phyloP scores from a whole-genome alignment of 2,888 invertebrate genomes.

The Sesamia inferens region DNA sequence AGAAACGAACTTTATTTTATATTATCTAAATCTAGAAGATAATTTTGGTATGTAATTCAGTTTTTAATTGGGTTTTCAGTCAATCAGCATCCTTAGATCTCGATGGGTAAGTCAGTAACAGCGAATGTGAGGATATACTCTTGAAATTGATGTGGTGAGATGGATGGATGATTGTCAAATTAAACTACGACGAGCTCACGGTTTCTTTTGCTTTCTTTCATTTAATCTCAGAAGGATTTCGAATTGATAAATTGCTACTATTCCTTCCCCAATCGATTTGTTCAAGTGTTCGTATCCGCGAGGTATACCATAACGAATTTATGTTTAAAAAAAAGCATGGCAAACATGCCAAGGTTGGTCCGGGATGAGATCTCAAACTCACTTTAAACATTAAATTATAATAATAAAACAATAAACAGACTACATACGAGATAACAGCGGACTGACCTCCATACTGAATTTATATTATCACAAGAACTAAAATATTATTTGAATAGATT shows the following conservation, averaged over 20 bases:
- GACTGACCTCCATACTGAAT: constrained; percentile 80
- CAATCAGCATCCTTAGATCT: not conserved
- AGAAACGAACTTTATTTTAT: no score
- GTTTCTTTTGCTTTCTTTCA: constrained; percentile 30
- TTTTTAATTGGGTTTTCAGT: not conserved
- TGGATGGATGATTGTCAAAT: constrained; percentile 27
- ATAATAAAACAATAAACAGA: constrained; percentile 71
- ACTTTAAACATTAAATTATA: constrained; percentile 64
- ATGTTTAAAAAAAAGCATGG: constrained; percentile 28
- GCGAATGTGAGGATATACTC: constrained; percentile 6
- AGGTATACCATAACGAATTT: constrained; percentile 34
- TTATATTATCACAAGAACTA: constrained; percentile 80
- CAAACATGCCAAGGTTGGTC: constrained; percentile 37
- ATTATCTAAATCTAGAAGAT: not conserved
- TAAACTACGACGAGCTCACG: constrained; percentile 7
- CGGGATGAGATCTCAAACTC: constrained; percentile 35
- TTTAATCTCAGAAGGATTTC: constrained; percentile 43
- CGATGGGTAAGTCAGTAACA: constrained; percentile 1
- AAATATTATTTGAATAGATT: constrained; percentile 84
- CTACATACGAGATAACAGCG: constrained; percentile 72
- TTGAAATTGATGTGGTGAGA: constrained; percentile 9
- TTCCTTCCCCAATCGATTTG: constrained; percentile 45
- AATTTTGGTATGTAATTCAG: not conserved
- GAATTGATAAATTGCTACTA: constrained; percentile 45
- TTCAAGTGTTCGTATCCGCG: constrained; percentile 28